A percentile compares a stretch with the other conserved stretches of the same genome.
These are phyloP conservation scores for Catonia carolina DNA, from an alignment of 2,888 invertebrate genomes.

Conservation along the genomic window DNA sequence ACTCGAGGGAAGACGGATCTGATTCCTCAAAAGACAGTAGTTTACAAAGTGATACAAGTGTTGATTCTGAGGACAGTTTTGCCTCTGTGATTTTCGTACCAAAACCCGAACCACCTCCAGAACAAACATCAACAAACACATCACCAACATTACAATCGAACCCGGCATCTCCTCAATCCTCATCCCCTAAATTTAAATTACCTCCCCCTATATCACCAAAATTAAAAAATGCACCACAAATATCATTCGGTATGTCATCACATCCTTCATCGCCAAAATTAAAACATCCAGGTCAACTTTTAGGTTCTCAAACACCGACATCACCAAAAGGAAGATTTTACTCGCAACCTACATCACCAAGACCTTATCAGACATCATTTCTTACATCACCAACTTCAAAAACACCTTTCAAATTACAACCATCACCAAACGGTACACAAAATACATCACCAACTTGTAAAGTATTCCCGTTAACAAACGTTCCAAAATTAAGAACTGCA, in stretches of 20 bases:
- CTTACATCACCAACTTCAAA: slow-evolving; percentile 30
- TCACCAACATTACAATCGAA: slow-evolving; percentile 47
- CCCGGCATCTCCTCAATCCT: slow-evolving; percentile 37
- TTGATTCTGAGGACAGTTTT: slow-evolving; percentile 89
- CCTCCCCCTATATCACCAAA: slow-evolving; percentile 35
- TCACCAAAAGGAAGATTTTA: slow-evolving; percentile 67
- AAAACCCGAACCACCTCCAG: slow-evolving; percentile 59
- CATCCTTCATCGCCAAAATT: slow-evolving; percentile 37
- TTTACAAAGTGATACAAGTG: slow-evolving; percentile 87
- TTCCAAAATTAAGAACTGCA: slow-evolving; percentile 28
- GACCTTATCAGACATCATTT: slow-evolving; percentile 39
- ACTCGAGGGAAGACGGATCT: slow-evolving; percentile 81
- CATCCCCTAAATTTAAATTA: slow-evolving; percentile 35
- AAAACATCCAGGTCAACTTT: slow-evolving; percentile 32
- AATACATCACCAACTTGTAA: slow-evolving; percentile 20
- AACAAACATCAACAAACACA: slow-evolving; percentile 40
- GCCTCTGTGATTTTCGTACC: slow-evolving; percentile 89
- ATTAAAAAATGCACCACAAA: slow-evolving; percentile 32
- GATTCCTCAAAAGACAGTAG: slow-evolving; percentile 82
- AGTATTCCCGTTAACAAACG: slow-evolving; percentile 22
- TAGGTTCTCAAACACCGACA: slow-evolving; percentile 65
- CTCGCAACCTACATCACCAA: slow-evolving; percentile 58
- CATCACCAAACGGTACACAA: slow-evolving; percentile 25
- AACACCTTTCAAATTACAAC: slow-evolving; percentile 27
- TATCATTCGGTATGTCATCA: slow-evolving; percentile 33